Evolutionary conservation across 2,888 invertebrate species (phyloP).

Genomic region (Pycnomerus fuliginosus): DNA sequence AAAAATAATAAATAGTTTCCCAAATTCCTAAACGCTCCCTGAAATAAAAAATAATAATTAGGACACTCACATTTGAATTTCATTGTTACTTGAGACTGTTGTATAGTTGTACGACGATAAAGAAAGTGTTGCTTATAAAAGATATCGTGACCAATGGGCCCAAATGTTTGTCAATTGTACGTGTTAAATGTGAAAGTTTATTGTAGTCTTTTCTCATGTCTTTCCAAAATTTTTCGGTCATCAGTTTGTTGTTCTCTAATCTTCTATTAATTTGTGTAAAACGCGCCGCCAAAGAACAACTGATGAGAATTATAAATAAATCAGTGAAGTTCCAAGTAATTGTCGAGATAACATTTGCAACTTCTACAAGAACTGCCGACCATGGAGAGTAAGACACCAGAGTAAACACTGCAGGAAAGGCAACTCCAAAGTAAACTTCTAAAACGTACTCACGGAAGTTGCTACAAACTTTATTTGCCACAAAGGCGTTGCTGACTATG

Average conservation of each 20-base stretch:
- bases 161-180: conserved; percentile 61
- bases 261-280: conserved; percentile 56
- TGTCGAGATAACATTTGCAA: conserved; percentile 63
- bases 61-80: too few relatives aligned
- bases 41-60: too few relatives aligned
- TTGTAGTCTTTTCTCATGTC: conserved; percentile 66
- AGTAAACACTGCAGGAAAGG: conserved; percentile 57
- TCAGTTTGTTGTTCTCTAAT: conserved; percentile 38
- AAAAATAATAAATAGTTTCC: conserved; percentile 63
- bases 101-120: conserved; percentile 72
- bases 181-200: conserved; percentile 61
- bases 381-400: conserved; percentile 54
- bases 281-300: conserved; percentile 65
- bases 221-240: conserved; percentile 66
- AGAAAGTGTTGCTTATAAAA: conserved; percentile 70
- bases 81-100: conserved; percentile 68
- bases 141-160: conserved; percentile 66
- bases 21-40: conserved; percentile 57
- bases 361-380: conserved; percentile 54
- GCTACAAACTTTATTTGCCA: conserved; percentile 31
- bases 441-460: conserved; percentile 28
- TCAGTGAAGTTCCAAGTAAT: conserved; percentile 75
- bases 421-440: conserved; percentile 40
- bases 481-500: conserved; percentile 38
- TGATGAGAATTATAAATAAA: conserved; percentile 69